These are phyloP conservation scores for Sacculina carcini DNA, from an alignment of 2,888 invertebrate species.

Conservation along the genomic window DNA sequence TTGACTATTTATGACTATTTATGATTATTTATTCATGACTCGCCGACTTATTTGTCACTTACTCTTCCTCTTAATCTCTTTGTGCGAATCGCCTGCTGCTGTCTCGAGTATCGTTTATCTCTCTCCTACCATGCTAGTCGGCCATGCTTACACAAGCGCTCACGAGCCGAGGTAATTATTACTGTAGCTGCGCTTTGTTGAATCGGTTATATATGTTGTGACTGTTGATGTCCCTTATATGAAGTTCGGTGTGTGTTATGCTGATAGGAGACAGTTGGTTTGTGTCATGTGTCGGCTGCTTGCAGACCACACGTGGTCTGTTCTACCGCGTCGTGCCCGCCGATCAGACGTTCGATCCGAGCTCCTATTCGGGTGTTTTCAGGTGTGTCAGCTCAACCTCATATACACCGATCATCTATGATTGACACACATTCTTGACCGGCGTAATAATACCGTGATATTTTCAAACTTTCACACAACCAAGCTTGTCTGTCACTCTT, in stretches of 20 bases:
- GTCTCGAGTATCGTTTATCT: no score
- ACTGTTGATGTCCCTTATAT: no score
- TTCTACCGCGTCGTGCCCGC: slow-evolving; percentile 77
- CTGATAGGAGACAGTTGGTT: slow-evolving; percentile 65
- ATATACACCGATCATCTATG: not conserved
- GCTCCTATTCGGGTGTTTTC: slow-evolving; percentile 34
- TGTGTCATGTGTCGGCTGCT: slow-evolving; percentile 57
- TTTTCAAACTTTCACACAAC: no score
- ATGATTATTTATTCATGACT: not conserved
- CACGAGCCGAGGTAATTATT: no score
- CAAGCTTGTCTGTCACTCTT: slow-evolving; percentile 61
- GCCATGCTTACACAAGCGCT: no score
- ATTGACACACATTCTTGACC: not conserved
- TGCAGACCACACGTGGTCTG: slow-evolving; percentile 57
- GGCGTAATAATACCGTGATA: no score
- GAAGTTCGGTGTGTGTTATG: no score
- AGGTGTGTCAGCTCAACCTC: slow-evolving; percentile 9
- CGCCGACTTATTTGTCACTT: not conserved
- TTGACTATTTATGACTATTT: not conserved
- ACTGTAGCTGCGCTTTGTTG: no score
- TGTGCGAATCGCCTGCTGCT: no score
- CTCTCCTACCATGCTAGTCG: no score
- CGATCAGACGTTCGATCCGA: slow-evolving; percentile 47
- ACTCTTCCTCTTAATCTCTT: no score
- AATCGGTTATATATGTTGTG: no score